Evolutionary conservation across 2,888 invertebrate genomes (phyloP), one percentile per base, ranked within the genome.

Genomic region (Polyploca ridens): DNA sequence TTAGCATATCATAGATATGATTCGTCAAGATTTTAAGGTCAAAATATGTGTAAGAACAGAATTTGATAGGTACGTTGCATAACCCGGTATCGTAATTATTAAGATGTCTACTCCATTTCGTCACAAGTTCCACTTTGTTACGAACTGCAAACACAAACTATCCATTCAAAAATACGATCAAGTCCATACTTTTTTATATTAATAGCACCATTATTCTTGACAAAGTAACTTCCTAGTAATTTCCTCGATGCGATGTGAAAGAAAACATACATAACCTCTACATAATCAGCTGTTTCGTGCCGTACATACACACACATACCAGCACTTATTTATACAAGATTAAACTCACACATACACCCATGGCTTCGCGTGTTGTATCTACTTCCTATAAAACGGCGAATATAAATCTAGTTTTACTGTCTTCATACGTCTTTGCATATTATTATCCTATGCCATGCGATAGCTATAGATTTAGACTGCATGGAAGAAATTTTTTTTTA

Each of bases 261-360:
- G 19, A 19, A 54, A 14, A 54, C 14, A 54, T 49, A 5, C 49
- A 49, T 49, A 46, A 16, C 54, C 10, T 19, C 10, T 19, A 54
- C 19, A 54, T 54, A 54, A 54, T 54, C 54, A 54, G 54, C 19
- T 54, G 54, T 54, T 19, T 54, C 54, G 54, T 54, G 54, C 54
- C 54, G 54, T 54, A 54, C 54, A 54, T n/a, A 49, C 54, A 54
- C 5, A 49, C 54, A 54, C 54, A 54, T 1, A 10, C 54, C 19
- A 19, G 2, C 54, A 10, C n/a, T 54, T 54, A 54, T 54, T 54
- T 10, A 6, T 54, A 54, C 54, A 19, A 54, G 54, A 54, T 54
- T 54, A 54, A 54, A 54, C 54, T 54, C 54, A 19, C 54, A 54
- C 54, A 54, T 19, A 19, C 16, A 10, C 54, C 19, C 19, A 54